Evolutionary conservation across 2,888 invertebrate species (phyloP).

Genomic region (Amphipoea oculea): DNA sequence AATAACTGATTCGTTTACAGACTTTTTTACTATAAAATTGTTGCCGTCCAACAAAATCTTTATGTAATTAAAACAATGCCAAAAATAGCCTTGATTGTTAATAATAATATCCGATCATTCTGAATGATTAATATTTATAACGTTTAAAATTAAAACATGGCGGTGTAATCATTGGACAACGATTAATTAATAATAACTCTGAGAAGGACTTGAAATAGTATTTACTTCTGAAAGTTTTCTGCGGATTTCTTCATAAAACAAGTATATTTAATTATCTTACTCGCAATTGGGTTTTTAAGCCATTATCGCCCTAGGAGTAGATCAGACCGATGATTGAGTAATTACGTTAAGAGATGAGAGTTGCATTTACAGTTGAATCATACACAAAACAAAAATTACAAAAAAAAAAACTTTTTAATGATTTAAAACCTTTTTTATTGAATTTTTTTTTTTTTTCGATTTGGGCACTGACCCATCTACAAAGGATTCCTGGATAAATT

Average conservation of each 20-base stretch:
- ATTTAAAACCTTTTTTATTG: too few species aligned
- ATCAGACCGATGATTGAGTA: neutral
- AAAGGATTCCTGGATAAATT: neutral
- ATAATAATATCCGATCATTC: slow-evolving; percentile 21
- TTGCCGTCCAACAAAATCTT: neutral
- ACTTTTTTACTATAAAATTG: neutral
- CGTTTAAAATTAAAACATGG: slow-evolving; percentile 33
- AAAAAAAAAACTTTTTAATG: too few species aligned
- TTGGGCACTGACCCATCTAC: too few species aligned
- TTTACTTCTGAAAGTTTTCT: neutral
- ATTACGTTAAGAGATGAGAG: neutral
- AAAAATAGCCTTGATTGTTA: slow-evolving; percentile 1
- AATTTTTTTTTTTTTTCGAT: too few species aligned
- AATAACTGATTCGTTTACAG: neutral
- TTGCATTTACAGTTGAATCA: neutral
- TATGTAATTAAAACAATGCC: neutral
- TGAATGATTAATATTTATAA: slow-evolving; percentile 44
- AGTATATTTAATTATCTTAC: neutral
- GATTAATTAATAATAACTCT: neutral
- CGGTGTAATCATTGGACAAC: slow-evolving; percentile 24
- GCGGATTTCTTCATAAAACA: neutral
- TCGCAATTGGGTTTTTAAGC: neutral
- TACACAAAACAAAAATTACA: too few species aligned
- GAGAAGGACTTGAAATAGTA: neutral
- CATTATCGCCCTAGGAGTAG: neutral